Conservation (phyloP, 2,113 vertebrate genomes). For the Perca flavescens region DNA sequence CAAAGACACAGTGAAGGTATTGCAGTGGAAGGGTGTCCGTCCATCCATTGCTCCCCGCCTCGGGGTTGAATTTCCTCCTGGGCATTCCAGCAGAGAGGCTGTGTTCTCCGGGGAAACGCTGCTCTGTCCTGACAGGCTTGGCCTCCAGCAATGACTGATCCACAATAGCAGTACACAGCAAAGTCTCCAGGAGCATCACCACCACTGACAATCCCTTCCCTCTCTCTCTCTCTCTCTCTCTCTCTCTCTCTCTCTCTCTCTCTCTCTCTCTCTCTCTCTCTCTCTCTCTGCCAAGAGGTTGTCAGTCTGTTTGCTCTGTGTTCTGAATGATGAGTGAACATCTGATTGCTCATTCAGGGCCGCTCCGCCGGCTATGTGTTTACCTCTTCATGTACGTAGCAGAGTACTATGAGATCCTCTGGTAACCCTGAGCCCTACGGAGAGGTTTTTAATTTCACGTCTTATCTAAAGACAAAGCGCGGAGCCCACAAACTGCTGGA, state of each 20-base stretch:
- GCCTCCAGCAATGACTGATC: conserved; percentile 84
- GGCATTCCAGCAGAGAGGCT: conserved; percentile 88
- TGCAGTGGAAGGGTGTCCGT: conserved; percentile 15
- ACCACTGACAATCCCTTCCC: conserved; percentile 61
- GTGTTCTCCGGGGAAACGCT: conserved; percentile 88
- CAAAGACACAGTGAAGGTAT: conserved; percentile 18
- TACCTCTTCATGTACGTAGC: neutral
- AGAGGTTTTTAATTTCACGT: conserved; percentile 32
- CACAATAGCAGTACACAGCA: conserved; percentile 85
- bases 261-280: conserved; percentile 18
- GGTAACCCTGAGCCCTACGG: conserved; percentile 6
- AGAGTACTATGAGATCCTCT: neutral
- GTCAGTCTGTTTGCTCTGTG: conserved; percentile 63
- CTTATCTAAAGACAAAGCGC: conserved; percentile 30
- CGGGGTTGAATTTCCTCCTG: conserved; percentile 56
- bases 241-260: conserved; percentile 39
- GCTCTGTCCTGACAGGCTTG: conserved; percentile 80
- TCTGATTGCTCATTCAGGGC: conserved; percentile 58
- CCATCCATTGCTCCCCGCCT: conserved; percentile 46
- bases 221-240: conserved; percentile 38
- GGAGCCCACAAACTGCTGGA: conserved; percentile 30
- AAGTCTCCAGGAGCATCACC: conserved; percentile 69
- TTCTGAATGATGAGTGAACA: conserved; percentile 59
- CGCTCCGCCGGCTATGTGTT: conserved; percentile 38
- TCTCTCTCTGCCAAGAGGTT: conserved; percentile 55